A percentile compares a stretch with the other conserved stretches of the same genome.
Conservation (phyloP, 2,797 vertebrate genomes). For the Clangula hyemalis region DNA sequence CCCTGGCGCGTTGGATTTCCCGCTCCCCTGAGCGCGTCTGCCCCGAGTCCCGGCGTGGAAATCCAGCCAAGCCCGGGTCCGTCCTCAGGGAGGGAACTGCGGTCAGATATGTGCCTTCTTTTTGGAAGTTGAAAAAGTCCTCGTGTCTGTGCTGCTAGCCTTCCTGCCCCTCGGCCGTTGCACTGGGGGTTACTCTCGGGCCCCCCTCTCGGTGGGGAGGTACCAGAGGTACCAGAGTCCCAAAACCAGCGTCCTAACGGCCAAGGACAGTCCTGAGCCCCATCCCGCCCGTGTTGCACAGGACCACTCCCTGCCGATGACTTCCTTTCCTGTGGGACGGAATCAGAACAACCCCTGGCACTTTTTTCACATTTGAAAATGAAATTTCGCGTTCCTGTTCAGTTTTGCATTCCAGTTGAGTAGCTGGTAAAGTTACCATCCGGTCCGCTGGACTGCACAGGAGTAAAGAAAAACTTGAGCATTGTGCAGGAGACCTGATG, state of each 20-base stretch:
- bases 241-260: background rate
- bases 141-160: background rate
- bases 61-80: background rate
- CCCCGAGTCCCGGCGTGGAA: background rate
- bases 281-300: background rate
- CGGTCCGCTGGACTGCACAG: too few relatives aligned
- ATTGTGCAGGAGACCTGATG: background rate
- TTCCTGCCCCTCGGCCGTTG: rapidly evolving
- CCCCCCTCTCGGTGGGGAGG: rapidly evolving
- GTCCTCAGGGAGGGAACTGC: background rate
- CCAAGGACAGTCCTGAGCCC: background rate
- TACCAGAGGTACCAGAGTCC: background rate
- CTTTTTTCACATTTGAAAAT: background rate
- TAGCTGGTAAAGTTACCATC: background rate
- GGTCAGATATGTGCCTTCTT: background rate
- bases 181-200: background rate
- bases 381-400: background rate
- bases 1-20: too few relatives aligned
- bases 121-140: background rate
- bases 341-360: background rate
- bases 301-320: background rate
- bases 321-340: background rate
- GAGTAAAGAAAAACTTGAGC: background rate
- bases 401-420: background rate
- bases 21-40: rapidly evolving